A percentile compares a stretch with the other conserved stretches of the same genome.
These are phyloP conservation scores for Trachymyrmex cornetzi DNA, from an alignment of 1,140 invertebrate genomes.

Conservation along the genomic window DNA sequence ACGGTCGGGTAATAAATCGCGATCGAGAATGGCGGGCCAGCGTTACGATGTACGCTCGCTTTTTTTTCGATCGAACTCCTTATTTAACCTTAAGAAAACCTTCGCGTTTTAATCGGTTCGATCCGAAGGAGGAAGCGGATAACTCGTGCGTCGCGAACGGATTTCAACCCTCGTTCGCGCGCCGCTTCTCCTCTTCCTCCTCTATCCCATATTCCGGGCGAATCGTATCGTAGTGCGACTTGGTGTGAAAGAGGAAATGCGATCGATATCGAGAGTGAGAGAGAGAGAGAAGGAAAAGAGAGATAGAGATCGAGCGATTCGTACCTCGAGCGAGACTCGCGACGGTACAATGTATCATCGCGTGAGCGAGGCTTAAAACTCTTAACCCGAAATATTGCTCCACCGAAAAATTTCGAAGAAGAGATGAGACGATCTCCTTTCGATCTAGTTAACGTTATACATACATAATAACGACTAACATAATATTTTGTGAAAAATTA, in stretches of 20 bases:
- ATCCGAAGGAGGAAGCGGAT: slow-evolving; percentile 11
- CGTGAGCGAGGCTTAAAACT: slow-evolving; percentile 44
- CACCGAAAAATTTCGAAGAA: slow-evolving; percentile 5
- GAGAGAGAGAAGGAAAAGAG: neutral
- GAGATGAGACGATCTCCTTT: neutral
- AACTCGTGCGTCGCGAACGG: slow-evolving; percentile 30
- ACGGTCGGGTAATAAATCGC: slow-evolving; percentile 25
- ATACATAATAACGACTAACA: slow-evolving; percentile 12
- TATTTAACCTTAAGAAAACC: slow-evolving; percentile 16
- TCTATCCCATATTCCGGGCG: slow-evolving; percentile 18
- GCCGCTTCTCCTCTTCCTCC: slow-evolving; percentile 23
- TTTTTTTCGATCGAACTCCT: neutral
- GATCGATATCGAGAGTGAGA: slow-evolving; percentile 40
- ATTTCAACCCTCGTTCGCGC: slow-evolving; percentile 49
- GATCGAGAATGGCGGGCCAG: neutral
- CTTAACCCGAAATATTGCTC: slow-evolving; percentile 28
- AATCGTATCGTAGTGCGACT: slow-evolving; percentile 52
- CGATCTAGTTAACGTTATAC: neutral
- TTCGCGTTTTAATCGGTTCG: slow-evolving; percentile 44
- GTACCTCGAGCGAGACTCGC: slow-evolving; percentile 33
- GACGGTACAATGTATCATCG: slow-evolving; percentile 22
- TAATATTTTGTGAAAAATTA: neutral
- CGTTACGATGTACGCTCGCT: neutral
- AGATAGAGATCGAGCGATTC: slow-evolving; percentile 33
- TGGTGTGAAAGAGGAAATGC: slow-evolving; percentile 48